Percentiles rank a stretch among this genome's conserved stretches.
phyloP scores from a whole-genome alignment of 2,797 vertebrate species.

The Chelon auratus region DNA sequence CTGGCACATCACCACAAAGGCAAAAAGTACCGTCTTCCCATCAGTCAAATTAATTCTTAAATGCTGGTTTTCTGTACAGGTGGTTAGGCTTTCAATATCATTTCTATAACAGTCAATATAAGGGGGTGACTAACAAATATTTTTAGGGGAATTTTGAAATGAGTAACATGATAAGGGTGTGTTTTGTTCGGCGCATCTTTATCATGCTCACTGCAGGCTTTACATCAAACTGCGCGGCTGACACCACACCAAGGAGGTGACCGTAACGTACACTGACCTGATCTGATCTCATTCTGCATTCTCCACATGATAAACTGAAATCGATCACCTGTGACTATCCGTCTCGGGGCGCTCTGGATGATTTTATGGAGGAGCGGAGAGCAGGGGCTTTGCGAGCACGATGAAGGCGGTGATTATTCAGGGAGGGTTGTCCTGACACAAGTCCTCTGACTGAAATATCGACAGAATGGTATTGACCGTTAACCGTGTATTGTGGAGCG shows the following conservation, averaged over 20 bases:
- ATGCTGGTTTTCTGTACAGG: not conserved
- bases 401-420: conserved; percentile 59
- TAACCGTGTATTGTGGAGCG: conserved; percentile 44
- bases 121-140: not conserved
- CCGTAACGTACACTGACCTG: conserved; percentile 12
- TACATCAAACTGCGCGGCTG: conserved; percentile 7
- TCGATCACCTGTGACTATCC: conserved; percentile 60
- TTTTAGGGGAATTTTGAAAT: not conserved
- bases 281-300: conserved; percentile 60
- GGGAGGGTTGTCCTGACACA: conserved; percentile 32
- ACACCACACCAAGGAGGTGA: not conserved
- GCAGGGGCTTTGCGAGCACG: conserved; percentile 39
- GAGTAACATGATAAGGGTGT: not conserved
- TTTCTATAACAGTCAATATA: not conserved
- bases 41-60: not conserved
- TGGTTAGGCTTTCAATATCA: not conserved
- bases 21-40: not conserved
- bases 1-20: not conserved
- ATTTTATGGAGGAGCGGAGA: conserved; percentile 35
- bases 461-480: conserved; percentile 47
- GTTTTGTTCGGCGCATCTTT: too few species aligned
- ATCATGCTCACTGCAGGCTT: not conserved
- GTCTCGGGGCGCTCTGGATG: conserved; percentile 37
- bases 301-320: conserved; percentile 56
- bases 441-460: conserved; percentile 59